phyloP scores from a whole-genome alignment of 2,113 vertebrate species.

The Gymnorhina tibicen region DNA sequence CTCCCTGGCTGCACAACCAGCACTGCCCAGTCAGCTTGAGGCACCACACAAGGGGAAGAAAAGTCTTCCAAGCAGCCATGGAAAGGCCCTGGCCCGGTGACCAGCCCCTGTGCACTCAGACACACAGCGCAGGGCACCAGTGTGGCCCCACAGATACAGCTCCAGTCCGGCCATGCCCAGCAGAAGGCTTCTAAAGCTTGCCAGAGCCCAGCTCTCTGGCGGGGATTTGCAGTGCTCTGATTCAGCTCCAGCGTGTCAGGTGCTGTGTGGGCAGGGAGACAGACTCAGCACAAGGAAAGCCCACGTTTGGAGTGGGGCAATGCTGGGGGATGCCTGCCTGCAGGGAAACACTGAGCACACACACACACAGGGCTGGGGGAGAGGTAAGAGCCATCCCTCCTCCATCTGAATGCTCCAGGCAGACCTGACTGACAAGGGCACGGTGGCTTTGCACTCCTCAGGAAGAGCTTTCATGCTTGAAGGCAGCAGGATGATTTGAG shows the following conservation, averaged over 20 bases:
- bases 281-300: background rate
- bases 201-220: background rate
- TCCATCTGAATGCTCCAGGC: background rate
- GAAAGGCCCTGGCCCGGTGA: background rate
- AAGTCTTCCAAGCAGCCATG: background rate
- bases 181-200: background rate
- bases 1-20: background rate
- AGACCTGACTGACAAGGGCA: background rate
- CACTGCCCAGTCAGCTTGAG: fast-evolving
- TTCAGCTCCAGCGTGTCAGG: background rate
- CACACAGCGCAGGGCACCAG: fast-evolving
- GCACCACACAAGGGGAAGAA: fast-evolving
- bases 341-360: background rate
- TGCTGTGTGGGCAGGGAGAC: slow-evolving; percentile 33
- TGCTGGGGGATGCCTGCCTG: background rate
- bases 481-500: background rate
- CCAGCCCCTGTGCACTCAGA: background rate
- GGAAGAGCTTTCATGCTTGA: background rate
- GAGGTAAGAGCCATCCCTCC: background rate
- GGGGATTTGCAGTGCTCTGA: background rate
- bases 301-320: background rate
- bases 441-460: background rate
- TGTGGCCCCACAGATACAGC: fast-evolving
- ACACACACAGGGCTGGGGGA: background rate
- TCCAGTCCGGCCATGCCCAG: background rate